Evolutionary conservation across 2,797 vertebrate genomes (phyloP).

Genomic region (Jordanella pulchra): DNA sequence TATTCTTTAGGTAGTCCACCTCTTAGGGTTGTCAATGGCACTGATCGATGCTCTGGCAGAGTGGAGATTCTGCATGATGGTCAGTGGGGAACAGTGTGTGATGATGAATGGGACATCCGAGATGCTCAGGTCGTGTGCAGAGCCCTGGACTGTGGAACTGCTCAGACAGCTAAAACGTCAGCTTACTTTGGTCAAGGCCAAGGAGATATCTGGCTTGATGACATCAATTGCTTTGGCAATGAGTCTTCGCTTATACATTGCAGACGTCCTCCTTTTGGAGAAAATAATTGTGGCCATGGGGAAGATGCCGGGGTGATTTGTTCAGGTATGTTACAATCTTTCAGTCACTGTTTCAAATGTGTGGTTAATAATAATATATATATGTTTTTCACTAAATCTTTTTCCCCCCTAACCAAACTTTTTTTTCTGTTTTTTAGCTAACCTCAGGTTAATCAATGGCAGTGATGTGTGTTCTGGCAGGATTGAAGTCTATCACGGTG

Average conservation of each 20-base stretch:
- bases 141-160: slow-evolving; percentile 65
- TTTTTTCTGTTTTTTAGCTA: slow-evolving; percentile 41
- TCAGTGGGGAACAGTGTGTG: slow-evolving; percentile 73
- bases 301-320: slow-evolving; percentile 73
- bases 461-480: slow-evolving; percentile 66
- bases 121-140: slow-evolving; percentile 71
- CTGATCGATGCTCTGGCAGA: slow-evolving; percentile 66
- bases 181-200: slow-evolving; percentile 62
- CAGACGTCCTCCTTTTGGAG: slow-evolving; percentile 31
- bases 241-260: slow-evolving; percentile 65
- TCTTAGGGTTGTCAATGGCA: slow-evolving; percentile 58
- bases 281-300: slow-evolving; percentile 64
- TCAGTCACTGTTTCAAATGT: not conserved
- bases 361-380: not conserved
- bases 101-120: slow-evolving; percentile 66
- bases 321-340: slow-evolving; percentile 48
- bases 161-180: slow-evolving; percentile 33
- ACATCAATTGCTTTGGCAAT: slow-evolving; percentile 59
- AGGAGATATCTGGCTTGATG: slow-evolving; percentile 65
- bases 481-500: slow-evolving; percentile 54
- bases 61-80: slow-evolving; percentile 63
- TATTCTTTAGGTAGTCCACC: slow-evolving; percentile 42
- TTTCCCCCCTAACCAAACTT: not conserved
- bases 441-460: slow-evolving; percentile 64
- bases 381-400: not conserved